Base-by-base conservation (phyloP, 1,140 invertebrate genomes). In the Drosophila novamexicana region DNA sequence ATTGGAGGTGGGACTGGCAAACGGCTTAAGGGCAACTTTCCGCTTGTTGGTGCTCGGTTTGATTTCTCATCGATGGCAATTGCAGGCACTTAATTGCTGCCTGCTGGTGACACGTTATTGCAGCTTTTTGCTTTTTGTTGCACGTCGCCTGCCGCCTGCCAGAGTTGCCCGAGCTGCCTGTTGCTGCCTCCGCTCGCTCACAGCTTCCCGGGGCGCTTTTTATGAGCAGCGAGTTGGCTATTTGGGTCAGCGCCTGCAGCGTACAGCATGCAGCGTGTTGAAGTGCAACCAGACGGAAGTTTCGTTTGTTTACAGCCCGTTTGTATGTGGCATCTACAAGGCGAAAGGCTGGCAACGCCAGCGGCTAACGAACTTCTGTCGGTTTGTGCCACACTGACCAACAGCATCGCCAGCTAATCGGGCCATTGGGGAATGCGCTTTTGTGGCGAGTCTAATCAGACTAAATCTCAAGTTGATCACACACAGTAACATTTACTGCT, bases 201-300 rank as follows among this genome's bases (percentile, higher is more conserved):
- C 76, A 29, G 4, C 22, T 81, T 81, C 81, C 83, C 77, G 58
- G 70, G 81, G 57, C 65, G 61, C 69, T 68, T 82, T 75, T 77
- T 75, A 64, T 76, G 64, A 80, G 71, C 66, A 74, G 75, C 64
- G 59, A 65, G 47, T 50, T 32, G 73, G 61, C 69, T 71, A 86
- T 86, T 77, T 88, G 80, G 83, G 83, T 88, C 83, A 42, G 37
- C 37, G 63, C 18, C 22, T 53, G 61, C 39, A 40, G 7, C 12
- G 5, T 40, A 6, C 16, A 59, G 18, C 22, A 7, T 62, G 71
- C 63, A 61, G 44, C 79, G 83, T 88, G 79, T 76, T 82, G 79
- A 69, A 79, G 83, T 74, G 83, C 83, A 80, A 53, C 78, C 75
- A 88, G 73, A 79, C 83, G 83, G 84, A 86, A 86, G 83, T 72